Percentiles rank a stretch among this genome's conserved stretches.
Evolutionary conservation across 2,888 invertebrate species (phyloP).

Genomic region (Meteorus colon): DNA sequence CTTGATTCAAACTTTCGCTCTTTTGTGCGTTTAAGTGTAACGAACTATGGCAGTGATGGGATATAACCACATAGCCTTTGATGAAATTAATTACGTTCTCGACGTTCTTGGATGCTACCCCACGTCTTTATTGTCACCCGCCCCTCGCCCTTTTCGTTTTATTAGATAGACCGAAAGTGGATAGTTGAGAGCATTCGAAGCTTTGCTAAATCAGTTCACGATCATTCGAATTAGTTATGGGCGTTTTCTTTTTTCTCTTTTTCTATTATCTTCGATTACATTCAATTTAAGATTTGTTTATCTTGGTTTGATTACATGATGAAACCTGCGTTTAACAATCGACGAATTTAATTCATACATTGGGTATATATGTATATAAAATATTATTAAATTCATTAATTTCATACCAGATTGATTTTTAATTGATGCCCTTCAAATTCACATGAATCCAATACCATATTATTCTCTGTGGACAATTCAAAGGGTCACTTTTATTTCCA

Average conservation of each 20-base stretch:
- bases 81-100: constrained; percentile 66
- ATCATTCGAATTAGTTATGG: constrained; percentile 51
- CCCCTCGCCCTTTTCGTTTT: constrained; percentile 1
- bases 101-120: constrained; percentile 58
- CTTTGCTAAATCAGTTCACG: constrained; percentile 35
- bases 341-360: not conserved
- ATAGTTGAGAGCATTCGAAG: constrained; percentile 17
- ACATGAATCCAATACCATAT: not conserved
- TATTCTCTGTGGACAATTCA: not conserved
- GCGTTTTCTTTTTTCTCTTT: not conserved
- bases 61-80: constrained; percentile 56
- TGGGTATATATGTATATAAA: not conserved
- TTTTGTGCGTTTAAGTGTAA: constrained; percentile 55
- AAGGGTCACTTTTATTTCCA: not conserved
- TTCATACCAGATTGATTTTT: too few species aligned
- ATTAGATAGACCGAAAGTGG: constrained; percentile 8
- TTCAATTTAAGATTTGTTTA: not conserved
- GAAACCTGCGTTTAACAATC: not conserved
- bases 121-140: not conserved
- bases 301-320: not conserved
- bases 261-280: not conserved
- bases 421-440: too few species aligned
- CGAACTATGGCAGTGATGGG: constrained; percentile 60
- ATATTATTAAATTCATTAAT: not conserved
- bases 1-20: constrained; percentile 3